Base-by-base conservation (phyloP, 2,113 vertebrate genomes). In the Hydrochoerus hydrochaeris region DNA sequence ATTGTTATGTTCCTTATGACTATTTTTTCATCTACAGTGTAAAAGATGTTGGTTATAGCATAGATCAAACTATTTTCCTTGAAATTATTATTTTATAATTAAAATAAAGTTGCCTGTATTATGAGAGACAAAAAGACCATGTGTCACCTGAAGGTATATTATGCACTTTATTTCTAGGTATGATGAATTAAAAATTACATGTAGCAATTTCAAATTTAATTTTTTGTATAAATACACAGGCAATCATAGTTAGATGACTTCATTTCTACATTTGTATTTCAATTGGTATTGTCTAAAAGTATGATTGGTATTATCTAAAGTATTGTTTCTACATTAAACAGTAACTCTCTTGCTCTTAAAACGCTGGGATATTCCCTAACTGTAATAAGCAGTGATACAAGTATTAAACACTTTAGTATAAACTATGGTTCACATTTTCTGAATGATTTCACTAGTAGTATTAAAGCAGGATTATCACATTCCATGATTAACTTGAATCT, bases 121-220 rank as follows among this genome's bases (percentile, higher is more conserved):
- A 62, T 69, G 77, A 58, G 30, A 78, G 5, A 58, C 60, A 14
- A 92, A 89, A 1, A 14, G 10, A 73, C 28, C 19, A n/a, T 44
- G 20, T 57, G 13, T 75, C 9, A 67, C 28, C 13, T 77, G 30
- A 90, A 3, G n/a, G 57, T 11, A 60, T 46, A 92, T 28, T 73
- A 13, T 71, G 3, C 35, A 82, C 24, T 88, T 6, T 82, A 62
- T 80, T 94, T 87, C 17, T 41, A 26, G 24, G 41, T 49, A 85
- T 38, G 65, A 82, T 78, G 0, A 91, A 38, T 86, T 77, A 89
- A 94, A 91, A 82, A 81, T 85, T 46, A 2, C 4, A n/a, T 57
- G 9, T 77, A 30, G 30, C 7, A 75, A 11, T 8, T 46, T 63
- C 85, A 12, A 85, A 41, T 41, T 82, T 13, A 90, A 35, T 62